Base-by-base conservation (phyloP, 92 coral and sea anemone species). In the Zoanthus sansibaricus region DNA sequence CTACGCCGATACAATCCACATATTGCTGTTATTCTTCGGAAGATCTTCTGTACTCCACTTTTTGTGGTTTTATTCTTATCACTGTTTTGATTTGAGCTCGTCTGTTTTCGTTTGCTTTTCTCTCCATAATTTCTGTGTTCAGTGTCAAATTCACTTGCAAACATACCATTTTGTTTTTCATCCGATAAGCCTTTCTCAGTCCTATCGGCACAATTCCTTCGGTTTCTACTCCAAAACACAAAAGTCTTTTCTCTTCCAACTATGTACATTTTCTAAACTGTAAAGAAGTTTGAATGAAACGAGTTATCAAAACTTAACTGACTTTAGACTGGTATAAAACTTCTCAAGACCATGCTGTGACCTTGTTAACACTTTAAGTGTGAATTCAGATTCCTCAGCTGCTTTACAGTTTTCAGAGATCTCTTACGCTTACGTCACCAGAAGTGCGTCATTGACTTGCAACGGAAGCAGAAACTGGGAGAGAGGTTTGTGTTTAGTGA, bases 171-270 rank as follows among this genome's bases (percentile, higher is more conserved):
- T 31, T 25, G 33, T 76, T 0, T 75, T 49, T 52, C 37, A 7
- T 11, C 17, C 21, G 82, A 5, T 31, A 52, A 16, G 44, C 64
- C 66, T 56, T 49, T 76, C 62, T 76, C 12, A 76, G 48, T 9
- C 25, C 42, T 76, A 14, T 31, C 82, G 37, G 18, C 16, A 14
- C 72, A 45, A 73, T 64, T 31, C 42, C 2, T 47, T 44, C 20
- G 84, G 64, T 47, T 32, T 52, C 7, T 54, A 20, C 3, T 75
- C 64, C 79, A 48, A 51, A 45, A 44, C 10, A 20, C 72, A 44
- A n/a, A 44, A 47, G 54, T 64, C 45, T 21, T 62, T 79, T 79
- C 73, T 20, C 48, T 79, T 21, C 84, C 84, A 7, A 79, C 33
- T 42, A 37, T 46, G 44, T 64, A 33, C 84, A 79, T 79, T 79